Conservation (phyloP, 2,113 vertebrate genomes). For the Pseudopodoces humilis region DNA sequence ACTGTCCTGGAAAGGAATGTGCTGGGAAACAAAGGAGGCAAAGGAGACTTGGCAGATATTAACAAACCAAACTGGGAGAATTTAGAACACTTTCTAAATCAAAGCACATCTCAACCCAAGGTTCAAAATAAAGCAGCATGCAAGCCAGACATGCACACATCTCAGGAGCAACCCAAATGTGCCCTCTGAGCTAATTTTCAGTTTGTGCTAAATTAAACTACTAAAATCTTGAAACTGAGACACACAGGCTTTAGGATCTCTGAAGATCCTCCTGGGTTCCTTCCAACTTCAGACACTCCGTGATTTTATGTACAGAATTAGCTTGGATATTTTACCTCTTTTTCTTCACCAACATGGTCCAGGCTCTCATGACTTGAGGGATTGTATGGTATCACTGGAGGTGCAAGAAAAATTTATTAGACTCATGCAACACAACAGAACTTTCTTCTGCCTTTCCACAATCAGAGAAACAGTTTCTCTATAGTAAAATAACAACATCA, state of each 20-base stretch:
- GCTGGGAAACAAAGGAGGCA: neutral
- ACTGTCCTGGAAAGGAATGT: neutral
- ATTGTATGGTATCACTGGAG: slow-evolving; percentile 85
- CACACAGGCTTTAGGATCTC: neutral
- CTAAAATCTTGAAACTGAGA: neutral
- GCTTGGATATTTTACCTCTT: slow-evolving; percentile 82
- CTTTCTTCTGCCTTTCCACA: neutral
- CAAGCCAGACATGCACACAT: neutral
- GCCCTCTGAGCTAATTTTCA: neutral
- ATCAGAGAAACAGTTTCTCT: neutral
- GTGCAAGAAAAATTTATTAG: neutral
- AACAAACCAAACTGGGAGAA: neutral
- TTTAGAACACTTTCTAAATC: neutral
- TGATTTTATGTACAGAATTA: neutral
- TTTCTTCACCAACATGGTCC: slow-evolving; percentile 92
- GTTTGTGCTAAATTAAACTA: neutral
- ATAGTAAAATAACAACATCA: no score
- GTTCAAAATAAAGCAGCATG: neutral
- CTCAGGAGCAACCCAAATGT: neutral
- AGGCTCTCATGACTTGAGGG: slow-evolving; percentile 91
- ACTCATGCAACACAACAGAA: fast-evolving
- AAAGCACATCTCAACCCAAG: neutral
- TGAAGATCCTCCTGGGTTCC: neutral
- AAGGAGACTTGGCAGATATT: neutral
- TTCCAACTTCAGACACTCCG: neutral